phyloP scores from a whole-genome alignment of 2,113 vertebrate genomes.

The Bettongia penicillata region DNA sequence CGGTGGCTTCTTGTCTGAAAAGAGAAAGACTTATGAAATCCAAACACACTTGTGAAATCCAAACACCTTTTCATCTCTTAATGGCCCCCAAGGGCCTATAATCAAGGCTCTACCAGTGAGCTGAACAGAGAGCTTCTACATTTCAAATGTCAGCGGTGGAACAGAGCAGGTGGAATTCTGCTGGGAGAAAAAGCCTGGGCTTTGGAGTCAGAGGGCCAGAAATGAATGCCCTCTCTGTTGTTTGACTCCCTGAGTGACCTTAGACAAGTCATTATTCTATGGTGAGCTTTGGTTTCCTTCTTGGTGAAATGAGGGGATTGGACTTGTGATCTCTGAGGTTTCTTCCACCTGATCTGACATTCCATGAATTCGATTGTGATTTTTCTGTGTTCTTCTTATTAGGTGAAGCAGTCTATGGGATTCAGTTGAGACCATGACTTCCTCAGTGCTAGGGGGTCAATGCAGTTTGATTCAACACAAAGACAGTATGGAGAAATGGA shows the following conservation, averaged over 20 bases:
- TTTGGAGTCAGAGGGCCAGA: neutral
- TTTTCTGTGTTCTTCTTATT: neutral
- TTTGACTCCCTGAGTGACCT: neutral
- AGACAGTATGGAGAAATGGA: neutral
- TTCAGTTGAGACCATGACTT: neutral
- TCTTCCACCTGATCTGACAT: no score
- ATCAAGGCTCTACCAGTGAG: slow-evolving; percentile 72
- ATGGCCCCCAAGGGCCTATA: slow-evolving; percentile 70
- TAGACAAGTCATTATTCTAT: neutral
- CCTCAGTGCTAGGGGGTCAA: neutral
- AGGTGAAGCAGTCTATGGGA: neutral
- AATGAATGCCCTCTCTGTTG: neutral
- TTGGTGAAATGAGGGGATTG: neutral
- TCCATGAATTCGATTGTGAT: neutral
- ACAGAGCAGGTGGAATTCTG: neutral
- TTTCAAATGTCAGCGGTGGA: slow-evolving; percentile 76
- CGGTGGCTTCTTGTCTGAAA: neutral
- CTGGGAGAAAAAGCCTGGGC: neutral
- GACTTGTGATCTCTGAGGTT: no score
- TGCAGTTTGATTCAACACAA: neutral
- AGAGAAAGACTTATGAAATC: slow-evolving; percentile 47
- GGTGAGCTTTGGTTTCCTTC: neutral
- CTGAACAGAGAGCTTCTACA: slow-evolving; percentile 72
- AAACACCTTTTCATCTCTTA: slow-evolving; percentile 68
- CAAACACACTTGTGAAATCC: slow-evolving; percentile 58